Evolutionary conservation across 2,888 invertebrate species (phyloP).

Genomic region (Xylocampa areola): DNA sequence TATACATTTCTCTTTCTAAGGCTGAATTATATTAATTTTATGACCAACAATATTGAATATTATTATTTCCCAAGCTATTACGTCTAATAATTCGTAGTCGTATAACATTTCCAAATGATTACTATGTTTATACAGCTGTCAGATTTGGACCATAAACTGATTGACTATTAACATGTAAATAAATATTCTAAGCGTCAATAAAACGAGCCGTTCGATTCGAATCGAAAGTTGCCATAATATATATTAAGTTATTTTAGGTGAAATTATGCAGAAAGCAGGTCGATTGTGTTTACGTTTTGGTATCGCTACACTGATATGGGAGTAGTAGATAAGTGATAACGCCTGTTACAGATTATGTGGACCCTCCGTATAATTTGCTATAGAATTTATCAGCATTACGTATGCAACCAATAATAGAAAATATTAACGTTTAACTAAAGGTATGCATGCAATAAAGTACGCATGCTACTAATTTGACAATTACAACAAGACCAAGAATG

Average conservation of each 20-base stretch:
- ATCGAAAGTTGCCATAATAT: slow-evolving; percentile 50
- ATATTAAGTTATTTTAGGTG: slow-evolving; percentile 45
- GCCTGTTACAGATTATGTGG: slow-evolving; percentile 34
- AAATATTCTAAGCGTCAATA: slow-evolving; percentile 41
- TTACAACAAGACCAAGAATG: no score
- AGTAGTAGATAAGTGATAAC: slow-evolving; percentile 59
- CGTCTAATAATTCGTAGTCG: slow-evolving; percentile 6
- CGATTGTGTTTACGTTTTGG: slow-evolving; percentile 51
- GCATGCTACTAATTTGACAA: no score
- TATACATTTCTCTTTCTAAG: not conserved
- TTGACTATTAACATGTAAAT: slow-evolving; percentile 42
- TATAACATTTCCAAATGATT: slow-evolving; percentile 30
- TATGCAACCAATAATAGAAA: slow-evolving; percentile 11
- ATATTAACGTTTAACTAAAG: slow-evolving; percentile 12
- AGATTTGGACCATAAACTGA: slow-evolving; percentile 39
- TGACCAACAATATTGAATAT: not conserved
- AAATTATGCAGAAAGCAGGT: slow-evolving; percentile 63
- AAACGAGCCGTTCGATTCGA: slow-evolving; percentile 30
- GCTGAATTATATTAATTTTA: not conserved
- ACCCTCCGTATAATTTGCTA: slow-evolving; percentile 11
- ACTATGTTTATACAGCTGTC: slow-evolving; percentile 49
- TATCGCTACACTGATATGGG: slow-evolving; percentile 59
- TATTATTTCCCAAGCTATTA: slow-evolving; percentile 3
- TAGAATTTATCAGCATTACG: not conserved
- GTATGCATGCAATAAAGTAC: not conserved